phyloP scores from a whole-genome alignment of 2,797 vertebrate genomes.

The Smutsia gigantea region DNA sequence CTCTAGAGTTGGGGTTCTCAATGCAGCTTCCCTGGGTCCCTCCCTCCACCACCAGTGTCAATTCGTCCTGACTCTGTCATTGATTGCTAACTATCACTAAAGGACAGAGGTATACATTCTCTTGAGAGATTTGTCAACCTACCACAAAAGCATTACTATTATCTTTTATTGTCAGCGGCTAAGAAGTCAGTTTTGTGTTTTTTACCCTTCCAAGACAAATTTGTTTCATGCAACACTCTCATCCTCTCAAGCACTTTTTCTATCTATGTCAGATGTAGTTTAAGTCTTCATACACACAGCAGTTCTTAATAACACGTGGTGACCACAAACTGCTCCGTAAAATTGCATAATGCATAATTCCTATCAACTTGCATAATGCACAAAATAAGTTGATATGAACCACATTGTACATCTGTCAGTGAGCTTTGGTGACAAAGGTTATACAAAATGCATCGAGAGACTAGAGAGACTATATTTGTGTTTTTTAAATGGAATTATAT shows the following conservation, averaged over 20 bases:
- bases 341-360: conserved; percentile 65
- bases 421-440: conserved; percentile 63
- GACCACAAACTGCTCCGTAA: conserved; percentile 68
- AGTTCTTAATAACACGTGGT: neutral
- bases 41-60: neutral
- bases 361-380: conserved; percentile 39
- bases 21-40: rapidly evolving
- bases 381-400: neutral
- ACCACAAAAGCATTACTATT: neutral
- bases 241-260: neutral
- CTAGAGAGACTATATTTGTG: neutral
- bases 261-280: neutral
- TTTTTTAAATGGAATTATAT: conserved; percentile 31
- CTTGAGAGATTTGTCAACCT: neutral
- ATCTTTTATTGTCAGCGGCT: neutral
- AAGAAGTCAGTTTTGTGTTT: neutral
- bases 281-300: neutral
- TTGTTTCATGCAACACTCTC: neutral
- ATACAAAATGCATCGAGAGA: neutral
- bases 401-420: conserved; percentile 64
- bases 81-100: neutral
- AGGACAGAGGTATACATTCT: neutral
- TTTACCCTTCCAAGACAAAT: neutral
- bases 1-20: neutral
- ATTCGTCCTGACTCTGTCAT: neutral